Base-by-base conservation (phyloP, 2,888 invertebrate genomes). In the Cantharis rufa region DNA sequence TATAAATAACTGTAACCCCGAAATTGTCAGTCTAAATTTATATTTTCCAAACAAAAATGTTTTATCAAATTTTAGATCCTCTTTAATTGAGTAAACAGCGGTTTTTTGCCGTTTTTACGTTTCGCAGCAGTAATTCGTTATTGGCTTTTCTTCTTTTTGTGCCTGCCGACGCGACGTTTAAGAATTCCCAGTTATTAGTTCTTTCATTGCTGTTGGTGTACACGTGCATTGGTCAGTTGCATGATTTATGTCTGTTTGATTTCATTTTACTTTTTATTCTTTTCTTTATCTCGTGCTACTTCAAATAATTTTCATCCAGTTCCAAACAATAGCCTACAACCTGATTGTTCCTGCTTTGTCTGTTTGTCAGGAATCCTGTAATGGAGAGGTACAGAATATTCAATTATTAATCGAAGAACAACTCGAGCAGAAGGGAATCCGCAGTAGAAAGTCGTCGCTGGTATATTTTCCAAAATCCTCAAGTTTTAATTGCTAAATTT, bases 1-100 rank as follows among this genome's bases (percentile, higher is more conserved):
- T 74, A 77, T 77, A 77, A 74, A 72, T 72, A 72, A 72, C 70
- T 28, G 32, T 70, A 28, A 15, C 70, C n/a, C 15, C 70, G 21
- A 64, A 64, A 64, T 64, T 64, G 70, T 32, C 70, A 28, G 32
- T 32, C 32, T 32, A 32, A 32, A 32, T 32, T 32, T 32, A 32
- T 32, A 32, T 32, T 32, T 32, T 32, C 13, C 32, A 32, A 32
- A 32, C 32, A 32, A 32, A 32, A 32, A 32, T 32, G 32, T 32
- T 32, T 32, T 32, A 32, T 32, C 32, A 32, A 32, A 32, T 5
- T 32, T n/a, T 32, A 32, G 13, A 32, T 32, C 32, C 32, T 3
- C 32, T 32, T 32, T 32, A 32, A 32, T 32, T 32, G 32, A 32
- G 32, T 32, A 32, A 32, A 32, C 32, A 32, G 32, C 5, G 13